Base-by-base conservation (phyloP, 2,113 vertebrate species). In the Pogonocichla stellata region DNA sequence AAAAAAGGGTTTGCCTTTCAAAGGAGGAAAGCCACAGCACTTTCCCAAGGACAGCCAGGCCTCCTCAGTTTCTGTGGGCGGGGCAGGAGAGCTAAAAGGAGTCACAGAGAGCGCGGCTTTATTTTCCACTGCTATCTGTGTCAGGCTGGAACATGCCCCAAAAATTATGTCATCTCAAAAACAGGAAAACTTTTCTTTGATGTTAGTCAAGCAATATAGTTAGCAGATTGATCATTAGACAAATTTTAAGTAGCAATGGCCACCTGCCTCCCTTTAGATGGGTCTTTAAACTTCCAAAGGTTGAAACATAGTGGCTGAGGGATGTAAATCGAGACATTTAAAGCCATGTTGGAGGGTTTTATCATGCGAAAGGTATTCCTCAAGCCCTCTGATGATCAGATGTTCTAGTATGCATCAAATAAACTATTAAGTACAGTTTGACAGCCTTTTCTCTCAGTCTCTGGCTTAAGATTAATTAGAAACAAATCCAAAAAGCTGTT, bases 1-100 rank as follows among this genome's bases (percentile, higher is more conserved):
- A 84, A 86, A 89, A 87, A 57, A 38, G 31, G 26, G 42, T 70
- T 75, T 79, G 62, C 65, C 67, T 96, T 96, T 83, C 74, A 87
- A 92, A 95, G 73, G 71, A 94, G 93, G 47, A 85, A 93, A 96
- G 67, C 74, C 90, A 90, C 45, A 75, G 26, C 9, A 12, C 54
- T 85, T 94, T 91, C 86, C 71, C 74, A 43, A 8, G 4, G 42
- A 88, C 51, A 64, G 29, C 16, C 33, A 57, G 58, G 74, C 42
- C 80, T 38, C 67, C 69, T 40, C 19, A 40, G 75, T 71, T 93
- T 93, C 92, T 90, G 60, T 45, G 56, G 90, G 86, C 71, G 47
- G 58, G 43, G 72, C 56, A 80, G 62, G 54, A 94, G 64, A 86
- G 38, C 72, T 80, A 29, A 73, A 95, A 64, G 42, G 38, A 60